Evolutionary conservation across 2,888 invertebrate genomes (phyloP), one percentile per base, ranked within the genome.

Genomic region (Meandrusa payeni): DNA sequence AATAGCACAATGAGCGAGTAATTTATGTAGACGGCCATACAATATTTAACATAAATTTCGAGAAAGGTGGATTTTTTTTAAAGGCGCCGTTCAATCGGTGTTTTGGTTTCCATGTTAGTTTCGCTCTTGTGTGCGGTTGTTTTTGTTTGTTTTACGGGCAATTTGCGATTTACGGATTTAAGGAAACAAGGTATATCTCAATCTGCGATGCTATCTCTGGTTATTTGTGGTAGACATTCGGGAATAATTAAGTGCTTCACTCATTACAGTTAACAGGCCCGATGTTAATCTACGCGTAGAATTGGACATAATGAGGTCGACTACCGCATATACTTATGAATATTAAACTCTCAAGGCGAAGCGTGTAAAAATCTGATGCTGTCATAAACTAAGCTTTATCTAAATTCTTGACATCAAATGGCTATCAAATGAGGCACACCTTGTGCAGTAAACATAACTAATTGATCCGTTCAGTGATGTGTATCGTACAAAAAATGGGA

Each of bases 131-230:
- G 69, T 69, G 66, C 61, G 70, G 64, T 62, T 62, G 67, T 73
- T 73, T 76, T 78, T 79, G 76, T 82, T 87, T 83, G 77, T 81
- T 83, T 86, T 78, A 76, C 76, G 78, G 73, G 53, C 69, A 80
- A 85, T 86, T 85, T 82, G 80, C 76, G 70, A 74, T 74, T 67
- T 63, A 59, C 59, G 67, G 70, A 74, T 74, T 67, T 63, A 59
- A 59, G 67, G 67, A 71, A 64, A 55, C 13, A 24, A n/a, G 64
- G 53, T 67, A 55, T 70, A 65, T 68, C 61, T 54, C 42, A 49
- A 41, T 51, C 50, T 54, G 42, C 36, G 59, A 63, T 59, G 45
- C 51, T 62, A 66, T 71, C 67, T 61, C 12, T 12, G 52, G 47
- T 61, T 69, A 59, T 68, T 60, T 58, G 63, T 63, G 56, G 65